These are phyloP conservation scores for Heterochromis multidens DNA, from an alignment of 2,113 vertebrate genomes.

Conservation along the genomic window DNA sequence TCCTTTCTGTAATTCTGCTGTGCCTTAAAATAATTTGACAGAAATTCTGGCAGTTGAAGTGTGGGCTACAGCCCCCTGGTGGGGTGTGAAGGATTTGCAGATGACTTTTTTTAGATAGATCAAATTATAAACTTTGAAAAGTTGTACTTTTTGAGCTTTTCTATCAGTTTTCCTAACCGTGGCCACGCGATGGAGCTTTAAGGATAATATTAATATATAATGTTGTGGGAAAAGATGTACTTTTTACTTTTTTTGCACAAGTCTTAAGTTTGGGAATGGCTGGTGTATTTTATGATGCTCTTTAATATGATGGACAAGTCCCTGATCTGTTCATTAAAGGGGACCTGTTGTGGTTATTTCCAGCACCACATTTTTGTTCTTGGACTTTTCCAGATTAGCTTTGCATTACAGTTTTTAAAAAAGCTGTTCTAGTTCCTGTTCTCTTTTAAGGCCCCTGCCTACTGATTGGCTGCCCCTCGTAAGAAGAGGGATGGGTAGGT, in stretches of 20 bases:
- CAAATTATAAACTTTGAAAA: too few relatives aligned
- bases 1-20: neutral
- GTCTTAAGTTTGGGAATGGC: neutral
- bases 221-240: too few relatives aligned
- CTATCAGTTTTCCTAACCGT: too few relatives aligned
- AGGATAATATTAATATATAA: too few relatives aligned
- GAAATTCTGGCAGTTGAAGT: accelerated
- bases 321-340: neutral
- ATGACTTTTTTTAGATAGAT: too few relatives aligned
- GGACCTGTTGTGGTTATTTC: accelerated
- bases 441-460: neutral
- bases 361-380: neutral
- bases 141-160: too few relatives aligned
- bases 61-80: neutral
- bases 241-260: neutral
- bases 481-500: neutral
- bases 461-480: neutral
- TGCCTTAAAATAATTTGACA: neutral
- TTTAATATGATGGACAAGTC: too few relatives aligned
- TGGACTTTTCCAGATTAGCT: neutral
- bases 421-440: too few relatives aligned
- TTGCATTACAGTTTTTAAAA: neutral
- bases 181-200: too few relatives aligned
- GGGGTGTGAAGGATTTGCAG: neutral
- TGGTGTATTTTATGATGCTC: neutral